Conservation (phyloP, 1,140 invertebrate genomes). For the Drosophila azteca region DNA sequence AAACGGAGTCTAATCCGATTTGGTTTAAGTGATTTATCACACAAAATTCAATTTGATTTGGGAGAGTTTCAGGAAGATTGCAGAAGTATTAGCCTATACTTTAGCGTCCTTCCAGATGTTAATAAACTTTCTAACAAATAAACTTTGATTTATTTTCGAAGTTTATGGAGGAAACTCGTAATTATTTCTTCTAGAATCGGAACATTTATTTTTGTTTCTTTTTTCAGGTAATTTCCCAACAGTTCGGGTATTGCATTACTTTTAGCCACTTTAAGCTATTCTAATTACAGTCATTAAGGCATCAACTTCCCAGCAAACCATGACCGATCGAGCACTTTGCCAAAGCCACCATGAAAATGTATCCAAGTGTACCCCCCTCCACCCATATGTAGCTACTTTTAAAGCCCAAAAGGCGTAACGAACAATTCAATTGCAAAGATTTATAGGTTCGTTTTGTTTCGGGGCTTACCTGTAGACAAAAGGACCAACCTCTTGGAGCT, state of each 20-base stretch:
- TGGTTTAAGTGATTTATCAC: conserved; percentile 6
- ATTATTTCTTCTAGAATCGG: conserved; percentile 30
- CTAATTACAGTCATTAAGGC: conserved; percentile 67
- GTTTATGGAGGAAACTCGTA: neutral
- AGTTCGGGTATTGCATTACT: conserved; percentile 22
- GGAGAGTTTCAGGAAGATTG: neutral
- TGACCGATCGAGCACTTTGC: conserved; percentile 51
- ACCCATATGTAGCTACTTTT: neutral
- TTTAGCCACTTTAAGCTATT: conserved; percentile 49
- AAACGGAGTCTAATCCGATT: conserved; percentile 11
- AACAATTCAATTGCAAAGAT: conserved; percentile 40
- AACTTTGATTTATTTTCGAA: conserved; percentile 1
- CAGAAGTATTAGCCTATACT: too few species aligned
- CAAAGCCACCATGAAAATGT: conserved; percentile 58
- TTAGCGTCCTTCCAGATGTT: neutral
- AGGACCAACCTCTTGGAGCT: conserved; percentile 91
- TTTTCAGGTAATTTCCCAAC: conserved; percentile 21
- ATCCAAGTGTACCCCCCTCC: conserved; percentile 9
- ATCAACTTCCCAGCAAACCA: conserved; percentile 55
- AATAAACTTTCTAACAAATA: neutral
- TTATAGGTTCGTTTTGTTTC: neutral
- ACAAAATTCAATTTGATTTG: conserved; percentile 4
- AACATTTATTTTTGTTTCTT: conserved; percentile 18
- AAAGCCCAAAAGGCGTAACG: conserved; percentile 55
- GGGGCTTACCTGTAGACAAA: conserved; percentile 91